These are phyloP conservation scores for Solenopsis invicta DNA, from an alignment of 1,140 invertebrate genomes.

Conservation along the genomic window DNA sequence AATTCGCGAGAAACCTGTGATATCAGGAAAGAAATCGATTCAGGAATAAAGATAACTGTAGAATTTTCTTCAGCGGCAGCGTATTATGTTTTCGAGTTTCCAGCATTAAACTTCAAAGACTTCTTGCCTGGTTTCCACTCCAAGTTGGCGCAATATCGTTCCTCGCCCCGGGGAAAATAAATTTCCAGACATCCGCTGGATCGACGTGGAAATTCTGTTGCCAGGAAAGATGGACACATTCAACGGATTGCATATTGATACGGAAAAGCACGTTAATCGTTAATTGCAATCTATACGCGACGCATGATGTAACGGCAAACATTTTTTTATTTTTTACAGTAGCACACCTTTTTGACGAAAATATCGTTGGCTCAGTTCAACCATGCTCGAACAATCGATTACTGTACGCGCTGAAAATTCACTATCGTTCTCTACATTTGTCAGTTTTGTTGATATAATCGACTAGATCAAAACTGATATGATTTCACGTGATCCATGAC, in stretches of 20 bases:
- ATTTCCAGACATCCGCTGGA: conserved; percentile 25
- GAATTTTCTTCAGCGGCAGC: conserved; percentile 49
- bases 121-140: conserved; percentile 42
- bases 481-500: not conserved
- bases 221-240: not conserved
- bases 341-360: not conserved
- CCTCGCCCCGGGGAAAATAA: conserved; percentile 44
- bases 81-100: conserved; percentile 62
- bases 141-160: conserved; percentile 43
- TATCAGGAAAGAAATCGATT: conserved; percentile 19
- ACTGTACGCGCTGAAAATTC: conserved; percentile 14
- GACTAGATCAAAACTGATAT: conserved; percentile 8
- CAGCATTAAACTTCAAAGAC: conserved; percentile 63
- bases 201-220: conserved; percentile 26
- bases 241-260: conserved; percentile 24
- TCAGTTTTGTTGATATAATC: conserved; percentile 22
- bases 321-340: conserved; percentile 13
- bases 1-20: conserved; percentile 29
- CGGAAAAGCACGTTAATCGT: not conserved
- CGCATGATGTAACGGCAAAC: not conserved
- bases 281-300: not conserved
- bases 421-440: not conserved
- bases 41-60: conserved; percentile 45
- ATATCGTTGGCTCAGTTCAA: not conserved
- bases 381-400: not conserved